Percentiles rank a stretch among this genome's conserved stretches.
Conservation (phyloP, 2,113 vertebrate species). For the Notothenia rossii region DNA sequence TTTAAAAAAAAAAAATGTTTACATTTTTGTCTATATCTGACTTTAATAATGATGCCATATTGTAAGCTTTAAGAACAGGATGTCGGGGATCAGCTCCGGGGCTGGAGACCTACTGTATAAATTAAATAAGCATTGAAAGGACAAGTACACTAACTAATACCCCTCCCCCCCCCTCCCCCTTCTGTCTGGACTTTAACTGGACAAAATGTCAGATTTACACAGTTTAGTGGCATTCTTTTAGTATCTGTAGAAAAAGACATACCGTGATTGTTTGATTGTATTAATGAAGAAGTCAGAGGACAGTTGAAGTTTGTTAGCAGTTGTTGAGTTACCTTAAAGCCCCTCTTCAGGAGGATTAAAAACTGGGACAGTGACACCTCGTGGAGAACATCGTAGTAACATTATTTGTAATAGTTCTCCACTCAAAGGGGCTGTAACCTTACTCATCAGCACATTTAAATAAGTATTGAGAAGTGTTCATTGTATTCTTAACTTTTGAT, state of each 20-base stretch:
- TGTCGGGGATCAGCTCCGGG: background rate
- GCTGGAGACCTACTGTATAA: background rate
- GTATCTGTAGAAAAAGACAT: background rate
- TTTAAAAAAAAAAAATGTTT: too few relatives aligned
- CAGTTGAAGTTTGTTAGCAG: slow-evolving; percentile 5
- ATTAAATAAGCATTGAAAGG: background rate
- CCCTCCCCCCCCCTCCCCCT: too few relatives aligned
- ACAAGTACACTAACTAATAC: slow-evolving; percentile 13
- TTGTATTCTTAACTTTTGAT: slow-evolving; percentile 56
- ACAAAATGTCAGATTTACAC: background rate
- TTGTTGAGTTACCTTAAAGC: background rate
- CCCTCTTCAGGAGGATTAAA: background rate
- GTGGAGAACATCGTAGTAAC: background rate
- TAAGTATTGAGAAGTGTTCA: slow-evolving; percentile 27
- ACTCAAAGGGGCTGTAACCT: background rate
- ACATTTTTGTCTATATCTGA: slow-evolving; percentile 15
- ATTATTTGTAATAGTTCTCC: background rate
- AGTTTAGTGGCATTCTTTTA: background rate
- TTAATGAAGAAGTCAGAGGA: background rate
- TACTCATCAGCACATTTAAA: slow-evolving; percentile 4
- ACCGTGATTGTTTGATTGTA: slow-evolving; percentile 33
- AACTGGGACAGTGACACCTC: background rate
- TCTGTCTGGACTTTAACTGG: background rate
- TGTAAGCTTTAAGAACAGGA: slow-evolving; percentile 1
- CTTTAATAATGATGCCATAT: slow-evolving; percentile 17